Conservation (phyloP, 2,113 vertebrate genomes). For the Pipra filicauda region DNA sequence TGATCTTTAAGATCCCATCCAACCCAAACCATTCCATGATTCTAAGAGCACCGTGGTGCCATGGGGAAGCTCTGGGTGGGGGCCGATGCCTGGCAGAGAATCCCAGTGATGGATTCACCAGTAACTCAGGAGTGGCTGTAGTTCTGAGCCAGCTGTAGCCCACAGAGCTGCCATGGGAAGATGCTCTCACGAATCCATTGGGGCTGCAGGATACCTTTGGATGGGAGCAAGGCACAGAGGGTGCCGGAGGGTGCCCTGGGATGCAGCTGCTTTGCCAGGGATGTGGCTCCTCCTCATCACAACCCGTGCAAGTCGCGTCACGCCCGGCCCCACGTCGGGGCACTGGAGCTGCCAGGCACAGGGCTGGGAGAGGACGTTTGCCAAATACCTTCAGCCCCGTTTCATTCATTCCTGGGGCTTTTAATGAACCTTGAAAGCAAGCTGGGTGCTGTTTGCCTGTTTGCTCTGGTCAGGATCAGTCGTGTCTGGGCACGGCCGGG, state of each 20-base stretch:
- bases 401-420: rapidly evolving
- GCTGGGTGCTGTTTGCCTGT: rapidly evolving
- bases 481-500: rapidly evolving
- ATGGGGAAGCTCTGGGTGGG: not conserved
- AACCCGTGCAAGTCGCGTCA: rapidly evolving
- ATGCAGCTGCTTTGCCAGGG: rapidly evolving
- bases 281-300: rapidly evolving
- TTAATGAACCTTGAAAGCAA: not conserved
- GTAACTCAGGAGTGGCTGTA: not conserved
- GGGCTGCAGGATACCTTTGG: not conserved
- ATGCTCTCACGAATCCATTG: rapidly evolving
- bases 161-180: rapidly evolving
- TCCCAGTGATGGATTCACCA: not conserved
- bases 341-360: not conserved
- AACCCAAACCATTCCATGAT: not conserved
- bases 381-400: not conserved
- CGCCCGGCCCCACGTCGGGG: rapidly evolving
- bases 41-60: not conserved
- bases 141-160: rapidly evolving
- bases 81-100: not conserved
- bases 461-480: not conserved
- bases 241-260: not conserved
- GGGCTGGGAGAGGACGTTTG: rapidly evolving
- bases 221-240: not conserved
- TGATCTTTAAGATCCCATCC: not conserved